Percentiles rank a stretch among this genome's conserved stretches.
Conservation (phyloP, 2,113 vertebrate genomes). For the Malurus cyaneus region DNA sequence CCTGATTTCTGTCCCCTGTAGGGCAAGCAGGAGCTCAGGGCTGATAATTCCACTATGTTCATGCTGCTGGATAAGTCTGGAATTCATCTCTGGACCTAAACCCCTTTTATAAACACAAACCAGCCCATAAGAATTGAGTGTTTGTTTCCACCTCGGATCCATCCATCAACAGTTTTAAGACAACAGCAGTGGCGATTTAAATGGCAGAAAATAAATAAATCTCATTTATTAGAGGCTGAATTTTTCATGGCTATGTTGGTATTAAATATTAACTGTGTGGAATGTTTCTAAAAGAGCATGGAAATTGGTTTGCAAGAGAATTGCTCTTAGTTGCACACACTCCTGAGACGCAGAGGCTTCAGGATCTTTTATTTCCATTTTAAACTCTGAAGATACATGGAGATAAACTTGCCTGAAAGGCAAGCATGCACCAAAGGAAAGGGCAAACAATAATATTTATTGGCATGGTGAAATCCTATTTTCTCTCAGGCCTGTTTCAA, state of each 20-base stretch:
- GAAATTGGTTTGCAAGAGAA: not conserved
- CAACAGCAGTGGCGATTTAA: not conserved
- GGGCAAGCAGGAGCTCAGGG: not conserved
- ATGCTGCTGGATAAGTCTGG: not conserved
- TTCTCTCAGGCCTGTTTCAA: not conserved
- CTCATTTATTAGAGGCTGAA: constrained; percentile 26
- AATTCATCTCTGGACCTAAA: not conserved
- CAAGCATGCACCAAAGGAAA: not conserved
- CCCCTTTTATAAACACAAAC: not conserved
- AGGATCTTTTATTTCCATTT: not conserved
- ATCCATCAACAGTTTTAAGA: constrained; percentile 10
- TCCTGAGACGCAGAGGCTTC: not conserved
- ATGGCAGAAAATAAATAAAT: constrained; percentile 52
- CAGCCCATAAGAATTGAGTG: not conserved
- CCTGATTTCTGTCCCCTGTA: not conserved
- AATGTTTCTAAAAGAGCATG: not conserved
- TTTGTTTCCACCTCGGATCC: not conserved
- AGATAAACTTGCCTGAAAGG: not conserved
- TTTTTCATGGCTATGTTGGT: constrained; percentile 36
- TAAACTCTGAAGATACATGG: not conserved
- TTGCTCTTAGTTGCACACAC: not conserved
- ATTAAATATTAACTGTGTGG: constrained; percentile 56
- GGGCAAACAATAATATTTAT: not conserved
- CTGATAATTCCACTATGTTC: not conserved
- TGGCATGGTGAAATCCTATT: not conserved